Conservation (phyloP, 2,113 vertebrate genomes). For the Petaurus breviceps region DNA sequence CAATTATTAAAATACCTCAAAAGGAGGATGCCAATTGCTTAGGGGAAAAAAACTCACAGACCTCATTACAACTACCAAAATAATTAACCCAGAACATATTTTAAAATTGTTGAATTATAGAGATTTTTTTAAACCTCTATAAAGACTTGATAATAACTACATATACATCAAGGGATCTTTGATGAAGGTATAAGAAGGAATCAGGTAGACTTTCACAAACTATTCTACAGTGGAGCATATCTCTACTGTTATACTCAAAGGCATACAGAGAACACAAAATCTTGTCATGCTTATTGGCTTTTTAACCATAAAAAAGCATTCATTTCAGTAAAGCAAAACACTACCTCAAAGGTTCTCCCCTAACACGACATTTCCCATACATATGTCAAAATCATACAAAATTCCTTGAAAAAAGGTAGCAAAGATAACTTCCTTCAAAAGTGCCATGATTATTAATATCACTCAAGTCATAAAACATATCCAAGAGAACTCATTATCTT, state of each 20-base stretch:
- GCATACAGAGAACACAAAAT: neutral
- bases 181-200: neutral
- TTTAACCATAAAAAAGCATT: neutral
- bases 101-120: neutral
- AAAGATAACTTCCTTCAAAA: neutral
- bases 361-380: neutral
- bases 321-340: neutral
- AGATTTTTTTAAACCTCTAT: neutral
- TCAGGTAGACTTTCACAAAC: neutral
- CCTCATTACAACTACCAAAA: neutral
- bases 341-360: neutral
- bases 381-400: neutral
- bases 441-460: neutral
- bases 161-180: neutral
- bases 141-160: neutral
- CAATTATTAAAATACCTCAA: neutral
- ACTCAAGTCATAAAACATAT: neutral
- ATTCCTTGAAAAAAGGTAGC: neutral
- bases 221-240: neutral
- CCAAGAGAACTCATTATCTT: neutral
- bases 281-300: neutral
- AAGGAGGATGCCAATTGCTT: neutral
- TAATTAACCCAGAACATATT: neutral
- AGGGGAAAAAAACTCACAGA: neutral
- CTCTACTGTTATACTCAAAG: neutral